phyloP scores from a whole-genome alignment of 2,888 invertebrate species.

The Plutella xylostella region DNA sequence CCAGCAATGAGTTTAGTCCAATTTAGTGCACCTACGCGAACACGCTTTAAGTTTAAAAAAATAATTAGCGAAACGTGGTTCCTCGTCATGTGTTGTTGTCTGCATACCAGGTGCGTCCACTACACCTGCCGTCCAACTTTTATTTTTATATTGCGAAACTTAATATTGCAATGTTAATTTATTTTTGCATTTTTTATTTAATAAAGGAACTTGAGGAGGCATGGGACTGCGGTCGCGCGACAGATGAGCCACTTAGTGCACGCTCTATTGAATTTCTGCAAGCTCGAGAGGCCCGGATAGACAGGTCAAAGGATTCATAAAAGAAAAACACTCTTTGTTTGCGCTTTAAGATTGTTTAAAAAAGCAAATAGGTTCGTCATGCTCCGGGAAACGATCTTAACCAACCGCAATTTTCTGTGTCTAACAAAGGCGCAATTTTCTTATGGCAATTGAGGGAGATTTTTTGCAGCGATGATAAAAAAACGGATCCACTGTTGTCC shows the following conservation, averaged over 20 bases:
- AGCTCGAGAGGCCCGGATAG: slow-evolving; percentile 13
- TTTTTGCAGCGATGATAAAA: no score
- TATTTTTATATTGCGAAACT: slow-evolving; percentile 45
- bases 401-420: no score
- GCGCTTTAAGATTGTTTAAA: no score
- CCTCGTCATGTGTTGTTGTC: slow-evolving; percentile 47
- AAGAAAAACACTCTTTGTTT: background rate
- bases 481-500: no score
- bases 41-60: slow-evolving; percentile 18
- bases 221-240: slow-evolving; percentile 35
- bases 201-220: slow-evolving; percentile 52
- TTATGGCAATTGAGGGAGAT: no score
- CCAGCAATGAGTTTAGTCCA: no score
- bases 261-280: slow-evolving; percentile 45
- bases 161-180: slow-evolving; percentile 51
- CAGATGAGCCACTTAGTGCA: slow-evolving; percentile 56
- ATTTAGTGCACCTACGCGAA: slow-evolving; percentile 1
- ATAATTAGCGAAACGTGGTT: slow-evolving; percentile 44
- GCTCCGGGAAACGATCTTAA: no score
- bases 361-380: no score
- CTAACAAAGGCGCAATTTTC: no score
- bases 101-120: slow-evolving; percentile 54
- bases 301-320: slow-evolving; percentile 6
- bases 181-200: slow-evolving; percentile 25
- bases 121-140: slow-evolving; percentile 53